Evolutionary conservation across 2,888 invertebrate genomes (phyloP), one percentile per base, ranked within the genome.

Genomic region (Ennomos quercinarius): DNA sequence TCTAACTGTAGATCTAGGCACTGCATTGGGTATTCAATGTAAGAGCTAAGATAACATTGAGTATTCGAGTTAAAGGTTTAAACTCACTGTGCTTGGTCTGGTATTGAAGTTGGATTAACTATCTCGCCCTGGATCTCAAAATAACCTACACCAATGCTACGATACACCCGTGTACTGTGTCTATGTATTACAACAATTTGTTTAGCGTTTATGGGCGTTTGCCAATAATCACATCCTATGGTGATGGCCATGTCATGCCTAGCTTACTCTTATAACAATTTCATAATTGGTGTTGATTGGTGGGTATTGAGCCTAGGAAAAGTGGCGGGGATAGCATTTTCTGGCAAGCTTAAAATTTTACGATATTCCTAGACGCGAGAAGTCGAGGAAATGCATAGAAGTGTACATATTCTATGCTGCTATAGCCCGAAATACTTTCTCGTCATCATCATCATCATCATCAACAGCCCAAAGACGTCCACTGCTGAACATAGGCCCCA

Each of bases 21-120:
- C 44, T 43, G 56, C 47, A 56, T 53, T 58, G 57, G 58, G 39
- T 61, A 64, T 65, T 64, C 61, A 58, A 59, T 60, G 62, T 50
- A 36, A 51, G 56, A 39, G 39, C 58, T 48, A 9, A 52, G 61
- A 59, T 61, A 61, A 56, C 58, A 53, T 50, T 46, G 45, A 61
- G 47, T 13, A 34, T 35, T 37, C 53, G 48, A 57, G 52, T 39
- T 43, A 27, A 43, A 10, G 52, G n/a, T 52, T 36, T 4, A 39
- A 39, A 43, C 40, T 11, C 51, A 50, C 10, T 5, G 36, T 17
- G 3, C 17, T 17, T n/a, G n/a, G n/a, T n/a, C n/a, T n/a, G n/a
- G n/a, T n/a, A n/a, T n/a, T n/a, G n/a, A n/a, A n/a, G n/a, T n/a
- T n/a, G n/a, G n/a, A n/a, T n/a, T n/a, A n/a, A n/a, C n/a, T n/a